Conservation (phyloP, 2,888 invertebrate genomes). For the Dryadula phaetusa region DNA sequence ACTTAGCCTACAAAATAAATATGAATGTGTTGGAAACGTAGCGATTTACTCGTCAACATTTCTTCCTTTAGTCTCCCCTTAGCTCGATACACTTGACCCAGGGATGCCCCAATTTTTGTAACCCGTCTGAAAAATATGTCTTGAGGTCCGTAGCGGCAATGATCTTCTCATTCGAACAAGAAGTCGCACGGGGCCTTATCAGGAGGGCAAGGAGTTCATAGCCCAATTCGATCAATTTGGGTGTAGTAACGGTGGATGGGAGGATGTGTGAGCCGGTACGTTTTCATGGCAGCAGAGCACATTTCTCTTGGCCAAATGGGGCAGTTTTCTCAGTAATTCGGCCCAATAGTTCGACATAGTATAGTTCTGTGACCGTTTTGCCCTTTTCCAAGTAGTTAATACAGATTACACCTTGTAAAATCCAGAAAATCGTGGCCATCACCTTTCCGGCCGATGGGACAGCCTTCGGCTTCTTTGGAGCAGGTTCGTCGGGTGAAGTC, state of each 20-base stretch:
- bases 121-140: conserved; percentile 47
- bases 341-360: conserved; percentile 49
- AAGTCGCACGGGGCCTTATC: conserved; percentile 39
- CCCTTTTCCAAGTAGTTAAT: conserved; percentile 49
- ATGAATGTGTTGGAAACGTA: conserved; percentile 29
- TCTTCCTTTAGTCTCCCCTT: conserved; percentile 44
- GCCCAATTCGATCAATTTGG: conserved; percentile 44
- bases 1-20: neutral
- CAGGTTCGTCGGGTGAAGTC: conserved; percentile 32
- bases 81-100: conserved; percentile 39
- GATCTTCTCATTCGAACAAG: conserved; percentile 32
- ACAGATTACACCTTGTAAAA: conserved; percentile 46
- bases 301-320: conserved; percentile 50
- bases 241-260: conserved; percentile 41
- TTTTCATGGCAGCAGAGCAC: conserved; percentile 46
- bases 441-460: conserved; percentile 45
- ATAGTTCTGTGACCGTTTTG: conserved; percentile 47
- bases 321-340: conserved; percentile 47
- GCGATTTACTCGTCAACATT: too few species aligned
- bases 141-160: conserved; percentile 40
- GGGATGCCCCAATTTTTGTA: conserved; percentile 43
- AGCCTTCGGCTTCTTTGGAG: conserved; percentile 42
- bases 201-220: conserved; percentile 38
- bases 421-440: conserved; percentile 50
- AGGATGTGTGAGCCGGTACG: conserved; percentile 44